Evolutionary conservation across 2,797 vertebrate species (phyloP).

Genomic region (Pangasius larnaudii): DNA sequence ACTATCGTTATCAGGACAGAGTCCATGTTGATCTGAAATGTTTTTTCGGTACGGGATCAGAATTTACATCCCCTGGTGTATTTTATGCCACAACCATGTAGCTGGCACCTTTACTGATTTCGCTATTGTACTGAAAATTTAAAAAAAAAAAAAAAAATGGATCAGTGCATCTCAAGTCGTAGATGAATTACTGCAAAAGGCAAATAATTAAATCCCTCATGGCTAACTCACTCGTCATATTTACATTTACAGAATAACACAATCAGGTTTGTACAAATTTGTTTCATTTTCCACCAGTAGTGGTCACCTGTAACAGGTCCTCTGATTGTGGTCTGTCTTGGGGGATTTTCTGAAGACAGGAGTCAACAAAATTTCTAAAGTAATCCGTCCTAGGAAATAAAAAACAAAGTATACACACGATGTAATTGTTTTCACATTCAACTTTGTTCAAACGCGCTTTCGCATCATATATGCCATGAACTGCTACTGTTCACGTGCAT

Average conservation of each 20-base stretch:
- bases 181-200: background rate
- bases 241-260: background rate
- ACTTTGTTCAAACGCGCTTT: background rate
- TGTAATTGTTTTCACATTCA: conserved; percentile 29
- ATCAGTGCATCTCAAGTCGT: background rate
- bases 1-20: background rate
- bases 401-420: conserved; percentile 50
- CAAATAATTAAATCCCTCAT: background rate
- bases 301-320: conserved; percentile 93
- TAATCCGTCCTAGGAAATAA: conserved; percentile 90
- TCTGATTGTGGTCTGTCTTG: conserved; percentile 97
- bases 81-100: background rate
- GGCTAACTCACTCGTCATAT: background rate
- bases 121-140: background rate
- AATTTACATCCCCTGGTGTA: background rate
- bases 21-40: background rate
- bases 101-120: background rate
- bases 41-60: background rate
- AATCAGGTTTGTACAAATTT: background rate
- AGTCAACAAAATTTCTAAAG: conserved; percentile 98
- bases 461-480: background rate
- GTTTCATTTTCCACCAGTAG: no score
- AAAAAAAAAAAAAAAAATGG: no score
- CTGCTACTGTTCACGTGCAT: background rate
- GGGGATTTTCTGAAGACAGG: conserved; percentile 99